Evolutionary conservation across 1,140 invertebrate genomes (phyloP).

Genomic region (Eurosta solidaginis): DNA sequence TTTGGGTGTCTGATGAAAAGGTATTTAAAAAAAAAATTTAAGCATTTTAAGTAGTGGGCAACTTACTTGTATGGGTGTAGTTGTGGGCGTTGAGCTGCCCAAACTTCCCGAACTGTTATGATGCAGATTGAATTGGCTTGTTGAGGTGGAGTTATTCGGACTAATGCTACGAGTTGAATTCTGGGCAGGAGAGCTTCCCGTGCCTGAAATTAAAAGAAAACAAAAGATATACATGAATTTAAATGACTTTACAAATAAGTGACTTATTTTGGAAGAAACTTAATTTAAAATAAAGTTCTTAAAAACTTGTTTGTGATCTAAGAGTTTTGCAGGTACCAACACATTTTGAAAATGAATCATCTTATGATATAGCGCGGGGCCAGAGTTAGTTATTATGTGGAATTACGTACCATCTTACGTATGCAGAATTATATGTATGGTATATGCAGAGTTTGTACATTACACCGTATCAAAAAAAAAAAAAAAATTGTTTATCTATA

Average conservation of each 20-base stretch:
- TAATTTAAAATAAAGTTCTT: not conserved
- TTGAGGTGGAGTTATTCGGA: conserved; percentile 58
- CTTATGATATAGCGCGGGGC: no score
- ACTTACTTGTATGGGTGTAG: conserved; percentile 54
- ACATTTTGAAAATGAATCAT: not conserved
- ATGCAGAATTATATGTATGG: no score
- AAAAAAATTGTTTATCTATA: no score
- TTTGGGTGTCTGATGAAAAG: not conserved
- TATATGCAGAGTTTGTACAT: no score
- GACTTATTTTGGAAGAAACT: not conserved
- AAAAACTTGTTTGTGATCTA: not conserved
- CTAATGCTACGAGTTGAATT: conserved; percentile 61
- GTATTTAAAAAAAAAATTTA: not conserved
- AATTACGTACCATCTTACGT: no score
- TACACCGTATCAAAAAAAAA: no score
- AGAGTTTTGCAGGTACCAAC: not conserved
- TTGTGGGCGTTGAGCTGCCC: conserved; percentile 58
- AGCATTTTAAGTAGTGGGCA: not conserved
- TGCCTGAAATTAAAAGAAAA: conserved; percentile 46
- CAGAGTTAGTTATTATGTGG: no score
- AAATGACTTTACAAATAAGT: not conserved
- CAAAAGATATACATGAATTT: not conserved
- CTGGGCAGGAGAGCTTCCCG: conserved; percentile 60
- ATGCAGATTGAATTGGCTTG: conserved; percentile 58
- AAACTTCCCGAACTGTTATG: conserved; percentile 59